Conservation (phyloP, 2,113 vertebrate genomes). For the Gymnocephalus cernua region DNA sequence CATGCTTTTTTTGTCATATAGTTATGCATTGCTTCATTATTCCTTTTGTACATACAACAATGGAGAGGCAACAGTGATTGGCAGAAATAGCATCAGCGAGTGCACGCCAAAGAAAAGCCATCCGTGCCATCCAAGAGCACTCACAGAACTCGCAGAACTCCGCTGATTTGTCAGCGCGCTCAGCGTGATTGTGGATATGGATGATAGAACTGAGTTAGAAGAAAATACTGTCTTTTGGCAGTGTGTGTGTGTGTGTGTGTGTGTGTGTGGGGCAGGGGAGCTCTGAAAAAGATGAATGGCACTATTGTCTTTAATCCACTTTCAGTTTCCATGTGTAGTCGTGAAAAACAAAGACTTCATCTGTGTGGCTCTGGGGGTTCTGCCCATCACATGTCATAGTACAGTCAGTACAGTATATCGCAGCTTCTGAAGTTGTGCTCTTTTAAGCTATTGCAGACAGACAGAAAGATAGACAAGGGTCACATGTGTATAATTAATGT, state of each 20-base stretch:
- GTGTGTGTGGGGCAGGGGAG: no score
- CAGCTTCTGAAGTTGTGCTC: not conserved
- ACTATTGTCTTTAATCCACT: conserved; percentile 50
- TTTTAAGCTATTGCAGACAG: not conserved
- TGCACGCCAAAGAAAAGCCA: conserved; percentile 45
- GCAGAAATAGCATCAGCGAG: conserved; percentile 49
- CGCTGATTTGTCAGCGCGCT: conserved; percentile 38
- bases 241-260: no score
- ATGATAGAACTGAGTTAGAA: conserved; percentile 30
- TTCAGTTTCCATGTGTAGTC: conserved; percentile 33
- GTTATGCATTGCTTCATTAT: conserved; percentile 23
- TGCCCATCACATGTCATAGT: conserved; percentile 31
- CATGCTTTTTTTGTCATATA: conserved; percentile 1
- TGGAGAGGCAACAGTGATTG: conserved; percentile 43
- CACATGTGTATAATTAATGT: conserved; percentile 13
- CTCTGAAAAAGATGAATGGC: conserved; percentile 40
- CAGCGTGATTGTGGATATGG: conserved; percentile 41
- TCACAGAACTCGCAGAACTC: conserved; percentile 44
- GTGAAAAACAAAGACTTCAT: conserved; percentile 20
- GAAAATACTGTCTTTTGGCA: conserved; percentile 37
- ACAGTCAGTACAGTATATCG: conserved; percentile 10
- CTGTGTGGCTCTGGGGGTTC: conserved; percentile 5
- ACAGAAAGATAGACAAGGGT: not conserved
- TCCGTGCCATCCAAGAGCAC: conserved; percentile 52
- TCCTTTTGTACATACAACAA: conserved; percentile 17